A percentile compares a stretch with the other conserved stretches of the same genome.
Evolutionary conservation across 2,113 vertebrate genomes (phyloP).

Genomic region (Rissa tridactyla): DNA sequence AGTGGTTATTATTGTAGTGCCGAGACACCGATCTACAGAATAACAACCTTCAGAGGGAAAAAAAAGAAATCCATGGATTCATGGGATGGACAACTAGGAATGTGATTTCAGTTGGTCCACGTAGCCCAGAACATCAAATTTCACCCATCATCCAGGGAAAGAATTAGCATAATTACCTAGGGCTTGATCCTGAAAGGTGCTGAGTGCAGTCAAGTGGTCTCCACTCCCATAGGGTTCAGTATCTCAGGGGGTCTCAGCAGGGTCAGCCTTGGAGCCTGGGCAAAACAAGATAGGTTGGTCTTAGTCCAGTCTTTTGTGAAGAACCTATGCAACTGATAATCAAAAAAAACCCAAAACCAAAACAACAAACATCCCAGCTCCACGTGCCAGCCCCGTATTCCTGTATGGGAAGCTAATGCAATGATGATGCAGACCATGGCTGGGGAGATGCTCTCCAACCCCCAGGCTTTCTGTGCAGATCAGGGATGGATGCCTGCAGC

Average conservation of each 20-base stretch:
- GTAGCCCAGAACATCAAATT: neutral
- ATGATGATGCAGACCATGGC: fast-evolving
- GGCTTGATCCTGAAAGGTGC: conserved; percentile 26
- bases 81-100: neutral
- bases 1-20: neutral
- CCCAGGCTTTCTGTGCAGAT: neutral
- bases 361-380: neutral
- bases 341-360: neutral
- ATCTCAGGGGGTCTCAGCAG: conserved; percentile 2
- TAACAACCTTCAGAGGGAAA: neutral
- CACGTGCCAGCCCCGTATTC: fast-evolving
- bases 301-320: neutral
- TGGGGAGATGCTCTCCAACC: neutral
- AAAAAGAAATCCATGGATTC: neutral
- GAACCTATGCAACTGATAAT: fast-evolving
- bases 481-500: neutral
- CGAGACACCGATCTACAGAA: neutral
- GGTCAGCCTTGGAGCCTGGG: conserved; percentile 23
- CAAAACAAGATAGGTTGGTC: neutral
- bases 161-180: conserved; percentile 25
- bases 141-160: neutral
- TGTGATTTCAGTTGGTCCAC: neutral
- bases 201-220: conserved; percentile 26
- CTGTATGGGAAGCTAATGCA: fast-evolving
- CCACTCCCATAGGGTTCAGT: neutral